phyloP scores from a whole-genome alignment of 2,113 vertebrate genomes.

The Cavia porcellus region DNA sequence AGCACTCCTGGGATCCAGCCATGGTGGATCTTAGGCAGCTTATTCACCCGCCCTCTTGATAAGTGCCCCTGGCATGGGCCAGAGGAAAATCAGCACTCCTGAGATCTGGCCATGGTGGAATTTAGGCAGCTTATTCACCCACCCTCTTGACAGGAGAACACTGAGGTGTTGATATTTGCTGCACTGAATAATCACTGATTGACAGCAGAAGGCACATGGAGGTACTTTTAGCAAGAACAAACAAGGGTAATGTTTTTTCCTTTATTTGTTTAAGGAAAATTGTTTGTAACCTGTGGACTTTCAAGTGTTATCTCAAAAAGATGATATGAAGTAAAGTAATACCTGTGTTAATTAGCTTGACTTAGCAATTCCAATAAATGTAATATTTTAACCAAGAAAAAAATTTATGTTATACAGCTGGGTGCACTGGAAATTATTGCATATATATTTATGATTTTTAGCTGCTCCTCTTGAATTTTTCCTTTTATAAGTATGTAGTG shows the following conservation, averaged over 20 bases:
- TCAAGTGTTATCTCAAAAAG: background rate
- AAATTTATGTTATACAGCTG: too few relatives aligned
- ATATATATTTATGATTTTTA: too few relatives aligned
- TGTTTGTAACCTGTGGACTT: background rate
- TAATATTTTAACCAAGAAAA: background rate
- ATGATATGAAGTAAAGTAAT: background rate
- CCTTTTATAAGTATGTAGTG: too few relatives aligned
- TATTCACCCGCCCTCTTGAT: too few relatives aligned
- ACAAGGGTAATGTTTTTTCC: background rate
- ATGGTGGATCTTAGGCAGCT: too few relatives aligned
- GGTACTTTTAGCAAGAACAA: background rate
- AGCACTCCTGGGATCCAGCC: too few relatives aligned
- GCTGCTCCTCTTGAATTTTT: too few relatives aligned
- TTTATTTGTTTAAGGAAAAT: background rate
- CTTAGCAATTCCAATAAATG: background rate
- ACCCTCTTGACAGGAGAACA: background rate
- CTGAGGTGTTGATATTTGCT: background rate
- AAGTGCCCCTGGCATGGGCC: too few relatives aligned
- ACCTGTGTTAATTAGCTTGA: background rate
- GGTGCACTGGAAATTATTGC: too few relatives aligned
- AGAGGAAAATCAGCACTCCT: too few relatives aligned
- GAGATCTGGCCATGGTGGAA: too few relatives aligned
- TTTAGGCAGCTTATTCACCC: too few relatives aligned
- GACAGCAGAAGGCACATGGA: background rate
- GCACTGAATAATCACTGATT: background rate